Conservation (phyloP, 2,797 vertebrate species). For the Anguilla anguilla region DNA sequence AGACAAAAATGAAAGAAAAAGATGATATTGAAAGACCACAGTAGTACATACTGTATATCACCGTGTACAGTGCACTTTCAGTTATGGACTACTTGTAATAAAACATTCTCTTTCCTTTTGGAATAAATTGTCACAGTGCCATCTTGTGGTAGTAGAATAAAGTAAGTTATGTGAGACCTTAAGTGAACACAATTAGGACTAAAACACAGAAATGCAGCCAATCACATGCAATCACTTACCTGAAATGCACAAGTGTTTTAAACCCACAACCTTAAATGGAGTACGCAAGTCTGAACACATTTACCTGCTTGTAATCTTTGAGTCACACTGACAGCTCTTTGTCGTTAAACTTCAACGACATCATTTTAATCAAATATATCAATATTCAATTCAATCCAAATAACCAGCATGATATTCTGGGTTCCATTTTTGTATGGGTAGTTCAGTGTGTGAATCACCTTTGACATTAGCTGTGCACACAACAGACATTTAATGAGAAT, state of each 20-base stretch:
- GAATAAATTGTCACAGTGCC: background rate
- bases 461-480: background rate
- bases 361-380: background rate
- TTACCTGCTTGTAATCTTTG: background rate
- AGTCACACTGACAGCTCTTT: background rate
- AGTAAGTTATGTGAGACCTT: background rate
- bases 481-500: background rate
- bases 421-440: background rate
- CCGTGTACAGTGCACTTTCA: no score
- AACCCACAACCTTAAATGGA: background rate
- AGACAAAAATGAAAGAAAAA: no score
- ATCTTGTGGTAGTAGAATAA: background rate
- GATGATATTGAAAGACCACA: no score
- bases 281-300: background rate
- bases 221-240: background rate
- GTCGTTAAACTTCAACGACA: background rate
- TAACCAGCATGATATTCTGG: background rate
- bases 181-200: background rate
- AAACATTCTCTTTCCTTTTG: background rate
- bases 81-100: background rate
- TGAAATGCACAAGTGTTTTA: background rate
- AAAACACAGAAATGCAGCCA: background rate
- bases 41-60: no score
- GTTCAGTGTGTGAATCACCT: background rate
- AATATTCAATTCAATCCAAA: background rate